Base-by-base conservation (phyloP, 2,797 vertebrate species). In the Coranthus polyacanthus region DNA sequence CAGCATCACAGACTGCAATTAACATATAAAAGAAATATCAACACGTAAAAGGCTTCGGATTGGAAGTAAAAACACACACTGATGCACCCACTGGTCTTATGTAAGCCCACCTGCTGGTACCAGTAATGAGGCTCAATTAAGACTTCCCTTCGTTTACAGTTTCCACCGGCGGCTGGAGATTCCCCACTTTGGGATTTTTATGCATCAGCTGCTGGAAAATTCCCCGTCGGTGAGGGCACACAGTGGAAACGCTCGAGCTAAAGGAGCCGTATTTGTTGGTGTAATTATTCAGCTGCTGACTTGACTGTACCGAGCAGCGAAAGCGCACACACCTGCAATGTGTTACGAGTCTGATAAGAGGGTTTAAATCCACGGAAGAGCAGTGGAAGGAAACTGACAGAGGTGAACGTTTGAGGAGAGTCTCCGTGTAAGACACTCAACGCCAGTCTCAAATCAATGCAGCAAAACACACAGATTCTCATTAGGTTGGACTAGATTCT, bases 51-150 rank as follows among this genome's bases (percentile, higher is more conserved):
- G n/a, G n/a, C n/a, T n/a, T n/a, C n/a, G n/a, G n/a, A n/a, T n/a
- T n/a, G n/a, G n/a, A n/a, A n/a, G n/a, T n/a, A n/a, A n/a, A n/a
- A n/a, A n/a, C n/a, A n/a, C n/a, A n/a, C n/a, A n/a, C n/a, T n/a
- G n/a, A n/a, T n/a, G n/a, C n/a, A n/a, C 17, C 8, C 53, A 10
- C 38, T 34, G 43, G 46, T 51, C 6, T 61, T 51, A 63, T 29
- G 39, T 20, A 32, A 74, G 15, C 41, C 71, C 58, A 64, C 78
- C 70, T 79, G 68, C 75, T 70, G 79, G n/a, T 47, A 64, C 47
- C 34, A 11, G 12, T 83, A 75, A 81, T 63, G 63, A 81, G 67
- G 22, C 73, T 62, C 45, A 57, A 71, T 83, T 82, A 71, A 52
- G n/a, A 64, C 56, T 64, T 68, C 66, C 62, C 37, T 57, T 72